Evolutionary conservation across 2,113 vertebrate species (phyloP), one percentile per base, ranked within the genome.

Genomic region (Cottus gobio): DNA sequence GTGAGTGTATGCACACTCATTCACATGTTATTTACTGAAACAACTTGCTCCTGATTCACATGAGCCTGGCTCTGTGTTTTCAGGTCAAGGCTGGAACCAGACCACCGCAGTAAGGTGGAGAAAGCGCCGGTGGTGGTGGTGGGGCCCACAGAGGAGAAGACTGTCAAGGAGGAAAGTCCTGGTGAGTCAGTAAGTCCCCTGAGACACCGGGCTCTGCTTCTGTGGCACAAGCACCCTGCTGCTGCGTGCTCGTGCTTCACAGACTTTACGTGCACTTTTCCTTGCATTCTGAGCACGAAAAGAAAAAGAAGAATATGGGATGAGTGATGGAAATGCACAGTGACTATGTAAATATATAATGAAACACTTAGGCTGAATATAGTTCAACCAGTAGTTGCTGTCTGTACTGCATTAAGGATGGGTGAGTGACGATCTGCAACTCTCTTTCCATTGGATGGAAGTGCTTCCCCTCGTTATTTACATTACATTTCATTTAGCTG

Each of bases 21-120:
- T 34, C 34, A 34, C 6, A 5, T 34, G 34, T 34, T 9, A 37
- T 37, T 37, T 9, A 37, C 8, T 37, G 8, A 34, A 30, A 24
- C 28, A 31, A 9, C 2, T 31, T 73, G 22, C 60, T 36, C 11
- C 9, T 74, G 52, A 44, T 34, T 62, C 26, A 42, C 1, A 1
- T 30, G 62, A 71, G 24, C 16, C n/a, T n/a, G 0, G 28, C 11
- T 77, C 20, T 71, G 22, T 62, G 76, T 22, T 85, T 92, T 66
- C 73, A 99, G 98, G 60, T 99, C 97, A 15, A 96, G 94, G 71
- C 94, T 99, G 86, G 95, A 96, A 81, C 96, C 97, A 3, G 98
- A 99, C 56, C 95, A 94, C 70, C 94, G 84, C 50, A 70, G 70
- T 1, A 92, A 91, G 67, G 85, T 85, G 18, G 95, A 94, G 85